Conservation (phyloP, 1,140 invertebrate genomes). For the Pteromalus puparum region DNA sequence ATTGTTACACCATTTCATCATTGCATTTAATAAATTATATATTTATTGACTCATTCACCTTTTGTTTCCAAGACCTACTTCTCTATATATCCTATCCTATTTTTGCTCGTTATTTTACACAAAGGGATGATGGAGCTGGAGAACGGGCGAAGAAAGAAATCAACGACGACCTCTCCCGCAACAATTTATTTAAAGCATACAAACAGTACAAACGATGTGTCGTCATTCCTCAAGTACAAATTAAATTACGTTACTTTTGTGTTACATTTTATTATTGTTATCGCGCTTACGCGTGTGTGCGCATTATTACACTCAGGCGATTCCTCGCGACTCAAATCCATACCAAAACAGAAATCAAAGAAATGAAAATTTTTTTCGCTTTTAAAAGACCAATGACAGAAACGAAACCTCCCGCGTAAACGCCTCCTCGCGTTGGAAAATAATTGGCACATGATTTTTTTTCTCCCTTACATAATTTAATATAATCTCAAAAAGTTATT, state of each 20-base stretch:
- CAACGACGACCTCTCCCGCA: constrained; percentile 60
- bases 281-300: neutral
- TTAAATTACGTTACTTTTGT: constrained; percentile 68
- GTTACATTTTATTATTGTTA: constrained; percentile 42
- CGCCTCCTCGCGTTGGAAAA: neutral
- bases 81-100: neutral
- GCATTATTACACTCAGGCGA: constrained; percentile 4
- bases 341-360: constrained; percentile 18
- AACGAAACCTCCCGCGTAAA: neutral
- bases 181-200: constrained; percentile 76
- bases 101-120: neutral
- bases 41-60: constrained; percentile 71
- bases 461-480: neutral
- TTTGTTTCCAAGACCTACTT: constrained; percentile 50
- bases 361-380: neutral
- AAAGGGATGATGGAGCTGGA: neutral
- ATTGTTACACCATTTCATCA: constrained; percentile 77
- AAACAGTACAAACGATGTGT: constrained; percentile 74
- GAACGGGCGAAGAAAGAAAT: neutral
- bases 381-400: constrained; percentile 2
- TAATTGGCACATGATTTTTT: neutral
- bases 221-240: constrained; percentile 64
- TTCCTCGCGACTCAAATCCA: constrained; percentile 9
- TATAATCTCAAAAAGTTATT: constrained; percentile 28
- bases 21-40: constrained; percentile 77